Evolutionary conservation across 2,113 vertebrate genomes (phyloP).

Genomic region (Nesogale talazaci): DNA sequence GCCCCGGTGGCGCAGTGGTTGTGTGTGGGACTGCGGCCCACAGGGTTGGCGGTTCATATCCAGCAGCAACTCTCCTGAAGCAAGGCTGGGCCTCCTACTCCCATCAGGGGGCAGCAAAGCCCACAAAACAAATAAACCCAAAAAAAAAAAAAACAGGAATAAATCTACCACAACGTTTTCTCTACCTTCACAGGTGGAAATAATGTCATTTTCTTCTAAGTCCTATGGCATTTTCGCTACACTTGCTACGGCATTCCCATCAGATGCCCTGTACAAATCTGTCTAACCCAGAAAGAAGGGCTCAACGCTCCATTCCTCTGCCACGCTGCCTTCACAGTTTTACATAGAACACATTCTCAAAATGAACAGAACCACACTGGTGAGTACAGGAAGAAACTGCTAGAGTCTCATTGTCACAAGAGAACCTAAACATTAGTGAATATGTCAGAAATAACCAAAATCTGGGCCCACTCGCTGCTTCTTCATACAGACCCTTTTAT

Average conservation of each 20-base stretch:
- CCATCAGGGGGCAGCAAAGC: no score
- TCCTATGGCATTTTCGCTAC: background rate
- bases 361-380: background rate
- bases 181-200: slow-evolving; percentile 13
- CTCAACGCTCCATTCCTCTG: background rate
- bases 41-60: no score
- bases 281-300: background rate
- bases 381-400: background rate
- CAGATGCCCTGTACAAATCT: background rate
- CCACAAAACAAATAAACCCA: no score
- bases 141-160: slow-evolving; percentile 26
- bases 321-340: background rate
- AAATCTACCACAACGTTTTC: background rate
- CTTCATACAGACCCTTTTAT: slow-evolving; percentile 7
- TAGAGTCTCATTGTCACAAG: slow-evolving; percentile 1
- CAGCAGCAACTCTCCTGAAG: no score
- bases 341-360: background rate
- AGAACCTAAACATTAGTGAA: slow-evolving; percentile 17
- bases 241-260: background rate
- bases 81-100: no score
- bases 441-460: slow-evolving; percentile 21
- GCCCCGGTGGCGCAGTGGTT: no score
- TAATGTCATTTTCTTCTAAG: background rate
- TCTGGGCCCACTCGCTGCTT: background rate
- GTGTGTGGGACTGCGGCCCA: no score